Evolutionary conservation across 2,888 invertebrate species (phyloP).

Genomic region (Athalia circularis): DNA sequence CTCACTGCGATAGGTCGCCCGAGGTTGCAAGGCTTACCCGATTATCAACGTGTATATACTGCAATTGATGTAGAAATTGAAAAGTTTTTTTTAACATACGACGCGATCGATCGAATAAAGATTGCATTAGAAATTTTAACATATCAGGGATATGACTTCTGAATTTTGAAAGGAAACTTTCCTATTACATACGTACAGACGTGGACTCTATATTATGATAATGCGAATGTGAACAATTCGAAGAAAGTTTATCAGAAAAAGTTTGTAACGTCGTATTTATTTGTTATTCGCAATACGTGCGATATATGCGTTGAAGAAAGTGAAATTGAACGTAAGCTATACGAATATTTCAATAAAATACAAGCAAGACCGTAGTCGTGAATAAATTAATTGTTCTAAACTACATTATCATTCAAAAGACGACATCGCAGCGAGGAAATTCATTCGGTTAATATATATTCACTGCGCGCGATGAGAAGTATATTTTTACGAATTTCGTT

Average conservation of each 20-base stretch:
- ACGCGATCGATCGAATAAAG: too few species aligned
- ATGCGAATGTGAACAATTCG: conserved; percentile 2
- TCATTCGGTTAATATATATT: too few species aligned
- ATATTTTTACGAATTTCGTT: too few species aligned
- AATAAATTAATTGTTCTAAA: conserved; percentile 12
- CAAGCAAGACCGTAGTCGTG: not conserved
- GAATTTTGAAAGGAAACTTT: not conserved
- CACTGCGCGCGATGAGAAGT: too few species aligned
- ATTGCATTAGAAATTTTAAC: too few species aligned
- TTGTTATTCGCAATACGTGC: conserved; percentile 21
- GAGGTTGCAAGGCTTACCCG: not conserved
- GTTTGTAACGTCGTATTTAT: not conserved
- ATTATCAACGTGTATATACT: too few species aligned
- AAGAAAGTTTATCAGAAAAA: conserved; percentile 29
- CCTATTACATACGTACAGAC: not conserved
- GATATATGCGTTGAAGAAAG: conserved; percentile 12
- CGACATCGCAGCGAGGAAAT: too few species aligned
- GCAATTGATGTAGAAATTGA: not conserved
- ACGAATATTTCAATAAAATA: not conserved
- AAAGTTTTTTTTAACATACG: too few species aligned
- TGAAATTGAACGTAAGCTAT: conserved; percentile 18
- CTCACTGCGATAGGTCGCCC: not conserved
- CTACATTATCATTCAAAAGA: too few species aligned
- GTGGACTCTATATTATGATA: not conserved
- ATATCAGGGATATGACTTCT: not conserved